A percentile compares a stretch with the other conserved stretches of the same genome.
Evolutionary conservation across 1,140 invertebrate genomes (phyloP).

Genomic region (Panagrolaimus sp.): DNA sequence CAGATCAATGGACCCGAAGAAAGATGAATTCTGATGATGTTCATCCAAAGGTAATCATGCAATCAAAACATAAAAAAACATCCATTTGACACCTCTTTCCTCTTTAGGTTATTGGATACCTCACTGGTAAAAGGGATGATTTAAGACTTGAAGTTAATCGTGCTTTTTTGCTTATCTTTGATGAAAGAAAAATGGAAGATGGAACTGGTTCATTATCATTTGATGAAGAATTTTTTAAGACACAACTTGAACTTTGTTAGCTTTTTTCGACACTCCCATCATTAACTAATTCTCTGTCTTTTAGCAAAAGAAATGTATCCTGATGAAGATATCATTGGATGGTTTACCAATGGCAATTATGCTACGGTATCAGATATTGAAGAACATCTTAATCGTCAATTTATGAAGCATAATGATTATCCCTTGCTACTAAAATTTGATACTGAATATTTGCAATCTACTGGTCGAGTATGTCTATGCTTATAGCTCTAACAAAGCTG

Average conservation of each 20-base stretch:
- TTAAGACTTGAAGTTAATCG: neutral
- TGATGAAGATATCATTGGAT: neutral
- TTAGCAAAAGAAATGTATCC: constrained; percentile 9
- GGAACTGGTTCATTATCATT: neutral
- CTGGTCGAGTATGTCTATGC: neutral
- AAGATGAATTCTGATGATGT: neutral
- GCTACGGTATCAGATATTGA: neutral
- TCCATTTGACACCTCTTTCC: too few species aligned
- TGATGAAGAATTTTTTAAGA: neutral
- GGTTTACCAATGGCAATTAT: neutral
- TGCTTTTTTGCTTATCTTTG: neutral
- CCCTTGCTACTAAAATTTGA: constrained; percentile 1
- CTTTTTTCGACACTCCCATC: too few species aligned
- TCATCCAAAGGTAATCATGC: neutral
- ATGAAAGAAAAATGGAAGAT: neutral
- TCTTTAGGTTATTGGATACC: neutral
- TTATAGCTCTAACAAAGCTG: neutral
- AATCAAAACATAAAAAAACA: too few species aligned
- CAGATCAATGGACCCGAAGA: neutral
- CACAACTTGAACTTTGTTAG: constrained; percentile 4
- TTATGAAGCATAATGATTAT: neutral
- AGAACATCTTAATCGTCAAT: neutral
- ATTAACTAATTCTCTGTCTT: neutral
- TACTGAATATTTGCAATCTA: neutral
- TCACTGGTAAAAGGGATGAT: constrained; percentile 1